Evolutionary conservation across 1,140 invertebrate species (phyloP), one percentile per base, ranked within the genome.

Genomic region (Zaprionus nigranus): DNA sequence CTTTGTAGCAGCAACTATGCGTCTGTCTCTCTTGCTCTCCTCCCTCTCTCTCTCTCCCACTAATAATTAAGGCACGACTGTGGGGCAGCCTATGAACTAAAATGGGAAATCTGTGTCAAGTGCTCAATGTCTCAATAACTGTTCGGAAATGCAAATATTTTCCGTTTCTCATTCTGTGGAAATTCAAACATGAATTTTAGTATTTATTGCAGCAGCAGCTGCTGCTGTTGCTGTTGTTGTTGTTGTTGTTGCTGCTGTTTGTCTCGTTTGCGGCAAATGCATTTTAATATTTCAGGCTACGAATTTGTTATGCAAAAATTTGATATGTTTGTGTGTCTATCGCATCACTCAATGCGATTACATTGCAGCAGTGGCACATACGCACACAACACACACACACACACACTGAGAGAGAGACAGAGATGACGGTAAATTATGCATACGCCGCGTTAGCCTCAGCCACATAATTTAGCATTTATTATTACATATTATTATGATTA

Each of bases 231-330:
- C 24, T 54, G 46, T 20, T 51, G 6, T 12, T 71, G 36, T 17
- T 36, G 49, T 43, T 66, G 49, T n/a, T 54, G 53, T 4, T 76
- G 26, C 46, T 49, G 51, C 46, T 66, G 72, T 20, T 61, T 77
- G 82, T 84, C 70, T 81, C 81, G 66, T 68, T 78, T 86, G 77
- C 56, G 70, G 83, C 81, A 88, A 88, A 84, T 88, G 83, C 84
- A 84, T 87, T 87, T 87, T 88, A 87, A 87, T 87, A 87, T 88
- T 88, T 90, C 75, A 88, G 28, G 38, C 68, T 79, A 84, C 84
- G 81, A 81, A 88, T 88, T 88, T 88, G 85, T 84, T 88, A 88
- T 88, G 84, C 84, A 88, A 90, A 88, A 90, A 84, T 87, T 69
- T 79, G 84, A 82, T 78, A 67, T 65, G 46, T 54, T 58, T 76